A percentile compares a stretch with the other conserved stretches of the same genome.
phyloP scores from a whole-genome alignment of 2,797 vertebrate species.

The Bovichtus variegatus region DNA sequence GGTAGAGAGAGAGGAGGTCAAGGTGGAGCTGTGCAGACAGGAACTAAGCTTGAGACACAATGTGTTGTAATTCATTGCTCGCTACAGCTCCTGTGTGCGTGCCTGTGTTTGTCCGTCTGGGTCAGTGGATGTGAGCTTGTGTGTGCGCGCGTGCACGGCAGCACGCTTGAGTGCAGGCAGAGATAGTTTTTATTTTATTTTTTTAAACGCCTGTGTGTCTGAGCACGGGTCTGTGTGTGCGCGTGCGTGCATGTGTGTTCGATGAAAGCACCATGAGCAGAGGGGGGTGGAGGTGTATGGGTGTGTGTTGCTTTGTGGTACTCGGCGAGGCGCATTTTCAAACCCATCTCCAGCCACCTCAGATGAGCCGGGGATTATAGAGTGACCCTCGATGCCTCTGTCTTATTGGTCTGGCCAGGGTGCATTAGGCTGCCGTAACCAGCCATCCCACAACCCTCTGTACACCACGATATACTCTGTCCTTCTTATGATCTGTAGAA shows the following conservation, averaged over 20 bases:
- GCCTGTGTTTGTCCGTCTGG: conserved; percentile 78
- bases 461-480: conserved; percentile 22
- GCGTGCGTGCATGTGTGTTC: conserved; percentile 49
- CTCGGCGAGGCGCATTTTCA: conserved; percentile 94
- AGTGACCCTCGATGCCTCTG: conserved; percentile 97
- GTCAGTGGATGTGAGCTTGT: conserved; percentile 64
- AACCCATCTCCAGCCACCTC: conserved; percentile 94
- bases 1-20: conserved; percentile 75
- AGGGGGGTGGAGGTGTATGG: conserved; percentile 58
- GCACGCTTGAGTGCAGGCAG: conserved; percentile 69
- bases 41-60: conserved; percentile 85
- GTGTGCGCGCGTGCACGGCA: conserved; percentile 32
- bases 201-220: conserved; percentile 63
- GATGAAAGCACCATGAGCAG: conserved; percentile 87
- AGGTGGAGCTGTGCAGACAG: conserved; percentile 82
- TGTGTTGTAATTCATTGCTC: conserved; percentile 98
- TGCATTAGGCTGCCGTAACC: conserved; percentile 95
- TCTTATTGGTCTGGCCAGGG: conserved; percentile 96
- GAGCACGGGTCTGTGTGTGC: conserved; percentile 50
- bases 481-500: conserved; percentile 21
- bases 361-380: conserved; percentile 98
- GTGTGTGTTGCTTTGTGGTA: conserved; percentile 91
- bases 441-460: conserved; percentile 81
- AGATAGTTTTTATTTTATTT: conserved; percentile 54
- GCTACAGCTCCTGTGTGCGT: conserved; percentile 80